Evolutionary conservation across 1,140 invertebrate species (phyloP), one percentile per base, ranked within the genome.

Genomic region (Lerema accius): DNA sequence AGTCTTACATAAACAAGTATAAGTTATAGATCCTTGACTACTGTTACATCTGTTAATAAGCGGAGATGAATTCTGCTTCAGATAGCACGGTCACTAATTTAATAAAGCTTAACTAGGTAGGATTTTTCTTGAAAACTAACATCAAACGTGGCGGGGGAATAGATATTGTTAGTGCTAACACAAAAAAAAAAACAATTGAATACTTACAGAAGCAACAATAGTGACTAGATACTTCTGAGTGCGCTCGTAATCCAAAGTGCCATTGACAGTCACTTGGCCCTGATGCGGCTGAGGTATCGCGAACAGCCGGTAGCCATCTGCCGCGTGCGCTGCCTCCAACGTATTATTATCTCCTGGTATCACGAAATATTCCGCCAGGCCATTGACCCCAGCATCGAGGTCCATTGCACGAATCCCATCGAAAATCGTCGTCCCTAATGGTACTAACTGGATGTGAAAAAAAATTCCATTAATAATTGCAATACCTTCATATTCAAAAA

Each of bases 161-260:
- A 3, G 19, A 23, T 23, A 5, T 23, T 3, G 2, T 5, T 23
- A 23, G 5, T 1, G 9, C 50, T 28, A 28, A 16, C 7, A 46
- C 1, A 17, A 28, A 5, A 13, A 14, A 15, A 55, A 3, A 7
- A 59, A 14, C 61, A 60, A 32, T 32, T 14, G 4, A 19, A 75
- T 64, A 95, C 95, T 95, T 91, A 98, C 97, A 88, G 95, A 95
- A 64, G 96, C 97, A 65, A 97, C 93, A 80, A 98, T 95, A 62
- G 96, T 97, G 79, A 98, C 94, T 80, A 97, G 95, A 89, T 97
- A 98, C 71, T 95, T 93, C 81, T 97, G 95, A n/a, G 95, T 96
- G 78, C 94, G 95, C 83, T 98, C 97, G 84, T 95, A 98, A 91
- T 98, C 97, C 72, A 98, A 92, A 17, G 94, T 96, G 70, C 95